Base-by-base conservation (phyloP, 2,113 vertebrate species). In the Sprattus sprattus region DNA sequence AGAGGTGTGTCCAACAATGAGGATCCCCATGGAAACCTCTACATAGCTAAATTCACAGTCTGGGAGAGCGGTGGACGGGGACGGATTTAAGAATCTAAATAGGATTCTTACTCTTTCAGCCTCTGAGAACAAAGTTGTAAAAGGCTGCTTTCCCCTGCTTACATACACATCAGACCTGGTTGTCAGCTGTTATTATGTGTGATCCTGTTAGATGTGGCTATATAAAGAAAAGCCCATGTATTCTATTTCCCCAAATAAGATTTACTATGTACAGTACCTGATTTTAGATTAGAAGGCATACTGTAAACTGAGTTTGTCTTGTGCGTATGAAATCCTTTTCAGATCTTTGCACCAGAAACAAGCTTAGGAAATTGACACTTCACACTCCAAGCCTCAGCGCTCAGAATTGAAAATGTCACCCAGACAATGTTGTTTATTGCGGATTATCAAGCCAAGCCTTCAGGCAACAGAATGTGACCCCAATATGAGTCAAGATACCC, bases 401-500 rank as follows among this genome's bases (percentile, higher is more conserved):
- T 78, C 11, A 32, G 32, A 78, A 86, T 85, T 45, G 89, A 84
- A 94, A 95, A 94, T 94, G 92, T 92, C 93, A 92, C 89, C 92
- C 89, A 82, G 91, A 94, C 89, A 89, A 86, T 89, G 91, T 95
- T 93, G 89, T 94, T 93, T 93, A 91, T 91, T 89, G 91, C 85
- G 93, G 94, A 93, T 95, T 95, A 95, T 89, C 82, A 84, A 90
- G 90, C 89, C 87, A 87, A 89, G 89, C 90, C 90, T 85, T 90
- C 89, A 89, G 89, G 91, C 89, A 86, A 45, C 82, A 89, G 87
- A 87, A 90, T 90, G 89, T 92, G 92, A 94, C 94, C 93, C 91
- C 94, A 93, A 94, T 95, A 95, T 94, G 89, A 91, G 90, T 85
- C 85, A 82, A 92, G 94, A 95, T 94, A 94, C 88, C 90, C 91